These are phyloP conservation scores for Poecilia latipinna DNA, from an alignment of 2,113 vertebrate species.

Conservation along the genomic window DNA sequence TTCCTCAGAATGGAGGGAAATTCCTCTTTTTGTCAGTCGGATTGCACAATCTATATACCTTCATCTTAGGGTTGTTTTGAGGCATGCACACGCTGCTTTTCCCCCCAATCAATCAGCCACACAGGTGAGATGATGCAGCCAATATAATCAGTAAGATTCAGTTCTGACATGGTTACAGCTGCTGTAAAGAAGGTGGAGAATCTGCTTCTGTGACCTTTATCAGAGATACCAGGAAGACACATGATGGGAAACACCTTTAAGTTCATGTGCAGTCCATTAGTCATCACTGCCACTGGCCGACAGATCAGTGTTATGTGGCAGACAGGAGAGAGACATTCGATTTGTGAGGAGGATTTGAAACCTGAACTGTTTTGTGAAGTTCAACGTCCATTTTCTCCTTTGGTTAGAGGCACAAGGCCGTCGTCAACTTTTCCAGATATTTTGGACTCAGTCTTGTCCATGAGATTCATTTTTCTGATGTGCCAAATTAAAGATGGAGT, in stretches of 20 bases:
- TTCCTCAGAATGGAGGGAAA: constrained; percentile 68
- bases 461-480: background rate
- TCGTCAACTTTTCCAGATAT: background rate
- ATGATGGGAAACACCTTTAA: background rate
- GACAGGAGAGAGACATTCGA: no score
- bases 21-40: constrained; percentile 61
- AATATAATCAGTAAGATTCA: constrained; percentile 22
- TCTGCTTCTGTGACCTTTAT: constrained; percentile 12
- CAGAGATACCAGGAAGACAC: background rate
- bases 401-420: no score
- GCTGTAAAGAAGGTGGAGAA: background rate
- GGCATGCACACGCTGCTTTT: constrained; percentile 14
- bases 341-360: background rate
- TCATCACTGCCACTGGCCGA: background rate
- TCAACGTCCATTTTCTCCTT: no score
- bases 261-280: background rate
- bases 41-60: constrained; percentile 56
- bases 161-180: background rate
- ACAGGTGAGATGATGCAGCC: background rate
- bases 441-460: background rate
- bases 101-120: constrained; percentile 30
- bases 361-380: background rate
- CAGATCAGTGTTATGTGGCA: no score
- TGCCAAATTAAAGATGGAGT: background rate
- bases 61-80: constrained; percentile 40